phyloP scores from a whole-genome alignment of 2,888 invertebrate genomes.

The Glyphotaelius pellucidus region DNA sequence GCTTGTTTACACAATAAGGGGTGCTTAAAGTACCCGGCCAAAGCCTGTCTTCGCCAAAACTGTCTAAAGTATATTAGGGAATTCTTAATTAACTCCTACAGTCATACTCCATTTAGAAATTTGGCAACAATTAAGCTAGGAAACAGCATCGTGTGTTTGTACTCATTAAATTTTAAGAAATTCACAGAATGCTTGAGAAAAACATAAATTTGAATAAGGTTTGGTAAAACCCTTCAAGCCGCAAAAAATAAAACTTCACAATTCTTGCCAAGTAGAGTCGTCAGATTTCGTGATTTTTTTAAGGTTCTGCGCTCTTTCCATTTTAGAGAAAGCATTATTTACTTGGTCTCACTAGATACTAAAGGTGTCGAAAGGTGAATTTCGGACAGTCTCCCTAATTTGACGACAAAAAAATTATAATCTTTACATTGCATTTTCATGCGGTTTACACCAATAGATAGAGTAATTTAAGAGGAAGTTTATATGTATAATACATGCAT shows the following conservation, averaged over 20 bases:
- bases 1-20: neutral
- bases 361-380: too few species aligned
- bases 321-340: too few species aligned
- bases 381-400: too few species aligned
- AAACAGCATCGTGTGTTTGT: neutral
- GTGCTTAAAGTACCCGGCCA: neutral
- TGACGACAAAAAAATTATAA: too few species aligned
- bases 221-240: too few species aligned
- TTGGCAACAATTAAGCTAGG: neutral
- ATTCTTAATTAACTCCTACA: neutral
- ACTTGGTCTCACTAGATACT: too few species aligned
- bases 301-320: too few species aligned
- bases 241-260: neutral
- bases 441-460: too few species aligned
- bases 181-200: neutral
- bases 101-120: neutral
- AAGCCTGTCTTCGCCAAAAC: neutral
- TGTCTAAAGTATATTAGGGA: neutral
- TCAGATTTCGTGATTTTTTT: too few species aligned
- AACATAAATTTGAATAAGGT: neutral
- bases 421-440: too few species aligned
- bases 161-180: neutral
- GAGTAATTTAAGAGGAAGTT: too few species aligned
- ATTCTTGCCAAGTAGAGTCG: neutral
- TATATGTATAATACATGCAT: too few species aligned